phyloP scores from a whole-genome alignment of 2,797 vertebrate genomes.

The Varecia variegata region DNA sequence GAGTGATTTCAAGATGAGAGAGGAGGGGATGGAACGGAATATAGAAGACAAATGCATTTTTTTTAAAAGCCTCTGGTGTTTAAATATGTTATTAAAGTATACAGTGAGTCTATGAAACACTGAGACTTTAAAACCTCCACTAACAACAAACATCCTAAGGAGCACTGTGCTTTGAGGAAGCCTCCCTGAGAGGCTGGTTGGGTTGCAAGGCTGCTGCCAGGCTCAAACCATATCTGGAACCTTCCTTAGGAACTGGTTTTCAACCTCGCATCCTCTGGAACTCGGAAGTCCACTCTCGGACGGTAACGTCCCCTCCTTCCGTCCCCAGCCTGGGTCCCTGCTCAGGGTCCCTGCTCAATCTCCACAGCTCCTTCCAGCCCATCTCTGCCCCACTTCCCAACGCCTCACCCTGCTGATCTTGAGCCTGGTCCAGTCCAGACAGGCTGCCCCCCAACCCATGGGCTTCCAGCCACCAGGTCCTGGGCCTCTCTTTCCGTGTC shows the following conservation, averaged over 20 bases:
- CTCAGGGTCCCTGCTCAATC: no score
- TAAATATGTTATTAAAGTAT: not conserved
- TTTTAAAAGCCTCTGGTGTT: not conserved
- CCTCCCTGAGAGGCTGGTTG: not conserved
- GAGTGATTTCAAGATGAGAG: not conserved
- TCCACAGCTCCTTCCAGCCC: no score
- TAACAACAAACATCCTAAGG: rapidly evolving
- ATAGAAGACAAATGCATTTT: not conserved
- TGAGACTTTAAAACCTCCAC: no score
- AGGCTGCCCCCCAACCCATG: not conserved
- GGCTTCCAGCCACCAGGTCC: not conserved
- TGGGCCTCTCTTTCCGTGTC: no score
- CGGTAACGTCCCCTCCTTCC: no score
- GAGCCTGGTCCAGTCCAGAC: no score
- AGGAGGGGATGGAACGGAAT: not conserved
- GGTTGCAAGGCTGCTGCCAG: no score
- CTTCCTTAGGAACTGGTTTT: not conserved
- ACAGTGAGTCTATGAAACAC: not conserved
- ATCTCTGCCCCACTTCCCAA: not conserved
- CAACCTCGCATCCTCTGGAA: not conserved
- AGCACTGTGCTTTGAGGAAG: no score
- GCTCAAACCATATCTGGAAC: no score
- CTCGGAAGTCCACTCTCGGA: not conserved
- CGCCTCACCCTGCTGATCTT: not conserved
- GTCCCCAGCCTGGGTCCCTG: no score